Conservation (phyloP, 2,888 invertebrate species). For the Melinopterus prodromus region DNA sequence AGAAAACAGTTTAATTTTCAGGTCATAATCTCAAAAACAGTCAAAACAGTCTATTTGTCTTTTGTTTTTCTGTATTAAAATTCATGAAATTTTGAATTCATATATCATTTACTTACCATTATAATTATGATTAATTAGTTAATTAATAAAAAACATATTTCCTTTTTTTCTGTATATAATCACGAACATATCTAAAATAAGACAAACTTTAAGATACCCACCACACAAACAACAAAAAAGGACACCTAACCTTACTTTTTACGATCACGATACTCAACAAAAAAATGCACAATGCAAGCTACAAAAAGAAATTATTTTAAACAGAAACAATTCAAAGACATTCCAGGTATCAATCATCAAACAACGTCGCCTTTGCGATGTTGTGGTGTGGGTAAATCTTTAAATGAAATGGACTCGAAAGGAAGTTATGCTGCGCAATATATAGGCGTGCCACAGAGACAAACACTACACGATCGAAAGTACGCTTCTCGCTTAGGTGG, state of each 20-base stretch:
- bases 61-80: no score
- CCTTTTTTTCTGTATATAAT: no score
- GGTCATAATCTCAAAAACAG: no score
- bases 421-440: constrained; percentile 17
- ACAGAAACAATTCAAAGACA: not conserved
- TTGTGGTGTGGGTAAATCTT: constrained; percentile 35
- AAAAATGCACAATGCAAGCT: not conserved
- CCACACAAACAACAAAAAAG: constrained; percentile 11
- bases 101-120: no score
- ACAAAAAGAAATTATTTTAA: not conserved
- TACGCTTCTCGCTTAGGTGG: constrained; percentile 32
- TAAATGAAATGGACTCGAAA: constrained; percentile 52
- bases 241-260: constrained; percentile 13
- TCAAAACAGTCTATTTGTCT: no score
- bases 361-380: not conserved
- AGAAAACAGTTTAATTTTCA: no score
- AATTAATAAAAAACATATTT: no score
- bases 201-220: not conserved
- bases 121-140: no score
- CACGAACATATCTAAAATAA: not conserved
- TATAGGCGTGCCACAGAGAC: constrained; percentile 40
- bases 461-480: constrained; percentile 39
- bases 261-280: constrained; percentile 5
- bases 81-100: no score
- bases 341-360: not conserved